Evolutionary conservation across 2,888 invertebrate genomes (phyloP).

Genomic region (Branchellion lobata): DNA sequence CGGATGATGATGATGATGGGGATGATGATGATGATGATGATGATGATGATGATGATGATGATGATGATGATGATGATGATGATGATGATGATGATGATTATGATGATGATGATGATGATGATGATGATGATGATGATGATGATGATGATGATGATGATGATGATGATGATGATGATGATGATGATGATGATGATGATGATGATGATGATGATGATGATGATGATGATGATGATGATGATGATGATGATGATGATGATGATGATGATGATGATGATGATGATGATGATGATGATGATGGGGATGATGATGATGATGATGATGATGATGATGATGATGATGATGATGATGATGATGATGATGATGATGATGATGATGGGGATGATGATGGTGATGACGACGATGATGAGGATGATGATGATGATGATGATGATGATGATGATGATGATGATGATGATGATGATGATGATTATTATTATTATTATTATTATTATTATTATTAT

Average conservation of each 20-base stretch:
- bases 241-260: conserved; percentile 13
- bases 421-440: no score
- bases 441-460: no score
- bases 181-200: neutral
- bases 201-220: neutral
- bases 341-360: neutral
- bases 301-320: neutral
- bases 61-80: neutral
- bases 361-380: no score
- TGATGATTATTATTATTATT: no score
- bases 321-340: neutral
- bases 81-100: conserved; percentile 2
- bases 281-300: no score
- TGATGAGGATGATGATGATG: no score
- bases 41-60: conserved; percentile 19
- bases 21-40: no score
- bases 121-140: conserved; percentile 19
- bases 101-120: no score
- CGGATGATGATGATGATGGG: no score
- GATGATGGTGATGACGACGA: no score
- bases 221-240: conserved; percentile 6
- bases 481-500: no score
- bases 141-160: conserved; percentile 11
- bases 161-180: conserved; percentile 15
- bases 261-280: conserved; percentile 13